These are phyloP conservation scores for Palaemon carinicauda DNA, from an alignment of 1,140 invertebrate species.

Conservation along the genomic window DNA sequence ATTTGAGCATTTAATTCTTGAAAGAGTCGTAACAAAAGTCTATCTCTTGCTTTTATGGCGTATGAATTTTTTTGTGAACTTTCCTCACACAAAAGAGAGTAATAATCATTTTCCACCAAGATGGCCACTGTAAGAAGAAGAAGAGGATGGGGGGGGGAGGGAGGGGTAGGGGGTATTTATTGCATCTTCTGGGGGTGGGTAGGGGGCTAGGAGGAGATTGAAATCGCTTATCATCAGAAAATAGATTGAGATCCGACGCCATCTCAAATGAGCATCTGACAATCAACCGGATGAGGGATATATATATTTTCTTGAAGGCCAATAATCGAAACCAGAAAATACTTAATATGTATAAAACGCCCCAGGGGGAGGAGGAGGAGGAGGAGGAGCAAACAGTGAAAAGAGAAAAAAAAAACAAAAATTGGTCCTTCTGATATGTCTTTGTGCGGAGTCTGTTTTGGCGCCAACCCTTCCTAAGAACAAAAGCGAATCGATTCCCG, in stretches of 20 bases:
- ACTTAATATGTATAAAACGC: background rate
- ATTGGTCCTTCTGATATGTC: background rate
- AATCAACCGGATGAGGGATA: background rate
- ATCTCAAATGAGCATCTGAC: background rate
- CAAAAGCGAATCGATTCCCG: conserved; percentile 9
- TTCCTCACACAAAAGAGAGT: background rate
- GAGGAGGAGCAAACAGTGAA: too few species aligned
- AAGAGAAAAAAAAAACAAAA: background rate
- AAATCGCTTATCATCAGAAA: background rate
- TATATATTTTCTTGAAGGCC: background rate
- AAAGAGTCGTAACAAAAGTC: background rate
- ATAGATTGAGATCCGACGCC: background rate
- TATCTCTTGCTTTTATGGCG: background rate
- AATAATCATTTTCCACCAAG: background rate
- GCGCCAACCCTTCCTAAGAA: background rate
- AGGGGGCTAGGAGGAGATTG: background rate
- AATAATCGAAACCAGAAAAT: conserved; percentile 2
- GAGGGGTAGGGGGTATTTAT: too few species aligned
- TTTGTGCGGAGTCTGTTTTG: background rate
- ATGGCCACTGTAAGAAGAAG: too few species aligned
- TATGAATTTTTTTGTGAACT: conserved; percentile 9
- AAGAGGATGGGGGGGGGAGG: too few species aligned
- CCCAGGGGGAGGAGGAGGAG: background rate
- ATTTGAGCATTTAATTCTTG: background rate
- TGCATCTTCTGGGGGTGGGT: too few species aligned